These are phyloP conservation scores for Acanthopleura granulata DNA, from an alignment of 2,888 invertebrate species.

Conservation along the genomic window DNA sequence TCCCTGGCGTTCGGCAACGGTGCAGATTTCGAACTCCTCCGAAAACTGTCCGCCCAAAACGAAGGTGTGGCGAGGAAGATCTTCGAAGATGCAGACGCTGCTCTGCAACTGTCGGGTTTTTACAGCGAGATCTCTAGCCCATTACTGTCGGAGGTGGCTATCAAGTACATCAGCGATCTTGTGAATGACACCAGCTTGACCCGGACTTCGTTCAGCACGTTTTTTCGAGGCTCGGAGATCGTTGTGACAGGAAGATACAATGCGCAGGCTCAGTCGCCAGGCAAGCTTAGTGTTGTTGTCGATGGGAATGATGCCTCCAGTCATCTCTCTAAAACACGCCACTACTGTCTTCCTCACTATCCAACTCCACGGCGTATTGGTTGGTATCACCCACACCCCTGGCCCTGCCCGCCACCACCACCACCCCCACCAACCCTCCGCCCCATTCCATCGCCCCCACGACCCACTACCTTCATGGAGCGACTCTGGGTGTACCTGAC, in stretches of 20 bases:
- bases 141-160: conserved; percentile 77
- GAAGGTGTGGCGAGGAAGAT: conserved; percentile 80
- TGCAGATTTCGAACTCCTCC: conserved; percentile 49
- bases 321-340: neutral
- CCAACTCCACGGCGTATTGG: neutral
- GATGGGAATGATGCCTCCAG: neutral
- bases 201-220: conserved; percentile 32
- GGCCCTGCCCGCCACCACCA: neutral
- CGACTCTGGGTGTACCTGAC: conserved; percentile 58
- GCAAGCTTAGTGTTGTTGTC: neutral
- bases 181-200: conserved; percentile 47
- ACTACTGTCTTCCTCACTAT: neutral
- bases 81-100: conserved; percentile 81
- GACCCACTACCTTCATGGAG: conserved; percentile 38
- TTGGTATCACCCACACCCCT: neutral
- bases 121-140: conserved; percentile 78
- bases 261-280: neutral
- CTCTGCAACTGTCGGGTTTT: conserved; percentile 77
- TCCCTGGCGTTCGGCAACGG: conserved; percentile 48
- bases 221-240: conserved; percentile 50
- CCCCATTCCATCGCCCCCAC: neutral
- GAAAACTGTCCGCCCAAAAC: conserved; percentile 73
- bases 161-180: conserved; percentile 73
- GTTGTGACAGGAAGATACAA: conserved; percentile 50
- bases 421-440: neutral